phyloP scores from a whole-genome alignment of 2,888 invertebrate species.

The Petrolisthes manimaculis region DNA sequence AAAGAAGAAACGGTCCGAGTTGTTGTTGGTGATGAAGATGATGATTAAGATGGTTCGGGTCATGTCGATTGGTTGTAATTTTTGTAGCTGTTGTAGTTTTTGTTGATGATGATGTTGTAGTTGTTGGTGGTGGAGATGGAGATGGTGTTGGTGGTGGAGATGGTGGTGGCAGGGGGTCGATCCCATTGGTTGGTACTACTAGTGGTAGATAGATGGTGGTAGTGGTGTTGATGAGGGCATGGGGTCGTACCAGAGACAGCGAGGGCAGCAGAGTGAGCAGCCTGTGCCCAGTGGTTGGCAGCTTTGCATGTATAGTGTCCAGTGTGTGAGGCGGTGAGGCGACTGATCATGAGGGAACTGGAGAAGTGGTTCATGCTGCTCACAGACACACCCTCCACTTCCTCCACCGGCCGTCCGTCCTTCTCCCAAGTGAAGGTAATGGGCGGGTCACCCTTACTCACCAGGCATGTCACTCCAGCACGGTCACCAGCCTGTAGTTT shows the following conservation, averaged over 20 bases:
- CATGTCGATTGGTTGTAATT: neutral
- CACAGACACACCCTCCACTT: slow-evolving; percentile 47
- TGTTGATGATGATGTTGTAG: neutral
- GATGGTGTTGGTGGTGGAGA: slow-evolving; percentile 13
- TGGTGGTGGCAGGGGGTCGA: neutral
- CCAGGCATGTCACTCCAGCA: slow-evolving; percentile 59
- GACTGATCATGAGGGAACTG: slow-evolving; percentile 58
- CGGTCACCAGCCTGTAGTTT: slow-evolving; percentile 55
- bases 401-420: slow-evolving; percentile 51
- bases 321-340: slow-evolving; percentile 47
- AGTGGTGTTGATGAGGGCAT: neutral
- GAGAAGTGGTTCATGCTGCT: slow-evolving; percentile 52
- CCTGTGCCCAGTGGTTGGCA: slow-evolving; percentile 53
- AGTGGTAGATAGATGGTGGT: slow-evolving; percentile 10
- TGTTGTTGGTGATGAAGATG: neutral
- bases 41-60: neutral
- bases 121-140: slow-evolving; percentile 12
- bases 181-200: neutral
- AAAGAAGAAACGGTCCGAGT: slow-evolving; percentile 27
- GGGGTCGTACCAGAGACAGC: slow-evolving; percentile 49
- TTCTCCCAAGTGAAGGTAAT: slow-evolving; percentile 62
- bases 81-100: neutral
- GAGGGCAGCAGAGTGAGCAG: slow-evolving; percentile 36
- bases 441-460: slow-evolving; percentile 64
- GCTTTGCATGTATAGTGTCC: slow-evolving; percentile 59